phyloP scores from a whole-genome alignment of 2,113 vertebrate genomes.

The Laterallus jamaicensis region DNA sequence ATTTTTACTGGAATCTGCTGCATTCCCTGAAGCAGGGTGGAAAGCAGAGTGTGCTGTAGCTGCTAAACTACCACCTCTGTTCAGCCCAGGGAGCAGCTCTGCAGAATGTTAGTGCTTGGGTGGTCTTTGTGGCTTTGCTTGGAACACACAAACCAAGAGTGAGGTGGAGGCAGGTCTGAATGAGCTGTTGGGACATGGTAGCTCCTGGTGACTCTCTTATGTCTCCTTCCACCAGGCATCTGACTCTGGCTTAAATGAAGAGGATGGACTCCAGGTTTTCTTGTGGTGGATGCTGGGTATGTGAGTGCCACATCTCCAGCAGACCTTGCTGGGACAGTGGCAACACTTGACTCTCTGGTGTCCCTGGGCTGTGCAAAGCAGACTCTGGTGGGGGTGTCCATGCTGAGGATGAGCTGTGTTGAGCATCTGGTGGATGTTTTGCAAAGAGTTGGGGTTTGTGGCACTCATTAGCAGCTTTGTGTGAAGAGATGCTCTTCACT shows the following conservation, averaged over 20 bases:
- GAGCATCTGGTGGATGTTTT: neutral
- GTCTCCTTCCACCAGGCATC: conserved; percentile 74
- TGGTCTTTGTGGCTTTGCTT: neutral
- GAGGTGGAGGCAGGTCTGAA: neutral
- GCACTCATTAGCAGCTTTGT: neutral
- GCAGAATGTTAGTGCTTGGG: neutral
- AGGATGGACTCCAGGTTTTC: conserved; percentile 81
- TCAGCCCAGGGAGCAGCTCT: neutral
- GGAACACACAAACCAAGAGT: neutral
- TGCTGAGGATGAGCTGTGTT: neutral
- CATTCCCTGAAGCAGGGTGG: neutral
- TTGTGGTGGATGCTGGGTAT: conserved; percentile 91
- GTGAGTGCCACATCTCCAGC: conserved; percentile 25
- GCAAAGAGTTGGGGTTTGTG: neutral
- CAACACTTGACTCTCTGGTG: neutral
- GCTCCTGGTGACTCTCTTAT: neutral
- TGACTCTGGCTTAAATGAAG: conserved; percentile 70
- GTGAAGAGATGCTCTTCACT: neutral
- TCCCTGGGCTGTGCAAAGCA: conserved; percentile 4
- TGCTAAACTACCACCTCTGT: neutral
- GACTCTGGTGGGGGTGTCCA: neutral
- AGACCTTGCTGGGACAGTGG: neutral
- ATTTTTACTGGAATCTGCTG: neutral
- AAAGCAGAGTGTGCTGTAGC: neutral
- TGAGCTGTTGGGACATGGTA: neutral